A percentile compares a stretch with the other conserved stretches of the same genome.
phyloP scores from a whole-genome alignment of 1,140 invertebrate genomes.

The Capitella teleta region DNA sequence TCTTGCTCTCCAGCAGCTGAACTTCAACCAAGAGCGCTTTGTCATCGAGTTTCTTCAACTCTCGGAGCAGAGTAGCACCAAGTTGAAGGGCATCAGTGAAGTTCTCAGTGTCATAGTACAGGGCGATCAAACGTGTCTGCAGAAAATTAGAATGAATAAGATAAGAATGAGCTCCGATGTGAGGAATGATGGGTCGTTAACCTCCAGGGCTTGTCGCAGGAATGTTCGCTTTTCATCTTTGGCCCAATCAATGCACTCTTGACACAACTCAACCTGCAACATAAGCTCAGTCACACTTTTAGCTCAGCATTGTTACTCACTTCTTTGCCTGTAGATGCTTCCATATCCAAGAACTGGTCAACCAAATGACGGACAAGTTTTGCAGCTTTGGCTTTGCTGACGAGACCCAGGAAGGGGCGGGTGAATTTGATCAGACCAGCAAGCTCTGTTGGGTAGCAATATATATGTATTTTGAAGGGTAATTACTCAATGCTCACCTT shows the following conservation, averaged over 20 bases:
- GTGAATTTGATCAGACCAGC: constrained; percentile 86
- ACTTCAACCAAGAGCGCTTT: constrained; percentile 95
- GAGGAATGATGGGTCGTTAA: too few species aligned
- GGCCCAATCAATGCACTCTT: constrained; percentile 99
- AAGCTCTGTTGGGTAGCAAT: too few species aligned
- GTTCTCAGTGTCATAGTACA: constrained; percentile 80
- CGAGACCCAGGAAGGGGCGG: constrained; percentile 76
- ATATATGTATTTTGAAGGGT: too few species aligned
- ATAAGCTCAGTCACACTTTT: not conserved
- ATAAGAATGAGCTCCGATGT: too few species aligned
- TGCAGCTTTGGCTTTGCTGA: constrained; percentile 98
- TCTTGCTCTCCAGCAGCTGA: constrained; percentile 94
- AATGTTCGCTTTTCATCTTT: constrained; percentile 95
- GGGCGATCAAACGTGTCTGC: constrained; percentile 70
- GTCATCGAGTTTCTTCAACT: constrained; percentile 97
- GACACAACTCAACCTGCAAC: constrained; percentile 49
- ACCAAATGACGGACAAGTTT: constrained; percentile 92
- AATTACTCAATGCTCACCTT: constrained; percentile 40
- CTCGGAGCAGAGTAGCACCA: constrained; percentile 71
- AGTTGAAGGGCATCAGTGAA: constrained; percentile 73
- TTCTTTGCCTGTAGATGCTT: constrained; percentile 80
- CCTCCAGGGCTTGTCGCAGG: constrained; percentile 86
- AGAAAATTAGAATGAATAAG: too few species aligned
- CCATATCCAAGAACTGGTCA: constrained; percentile 93
- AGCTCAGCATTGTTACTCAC: constrained; percentile 19